These are phyloP conservation scores for Hirtodrosophila cameraria DNA, from an alignment of 2,888 invertebrate species.

Conservation along the genomic window DNA sequence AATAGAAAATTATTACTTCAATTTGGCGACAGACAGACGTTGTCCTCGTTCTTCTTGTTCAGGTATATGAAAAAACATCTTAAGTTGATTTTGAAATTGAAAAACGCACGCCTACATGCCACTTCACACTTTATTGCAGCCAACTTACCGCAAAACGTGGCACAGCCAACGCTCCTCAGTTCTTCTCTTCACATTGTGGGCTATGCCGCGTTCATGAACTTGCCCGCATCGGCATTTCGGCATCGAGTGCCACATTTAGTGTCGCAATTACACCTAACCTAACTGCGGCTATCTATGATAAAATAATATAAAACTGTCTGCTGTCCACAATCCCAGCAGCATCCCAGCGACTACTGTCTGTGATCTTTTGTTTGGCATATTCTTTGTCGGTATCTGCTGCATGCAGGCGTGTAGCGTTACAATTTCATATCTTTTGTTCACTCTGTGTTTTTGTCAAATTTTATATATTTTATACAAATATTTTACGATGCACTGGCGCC, in stretches of 20 bases:
- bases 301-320: slow-evolving; percentile 48
- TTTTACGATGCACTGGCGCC: slow-evolving; percentile 70
- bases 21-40: slow-evolving; percentile 74
- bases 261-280: slow-evolving; percentile 72
- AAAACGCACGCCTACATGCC: slow-evolving; percentile 62
- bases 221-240: slow-evolving; percentile 17
- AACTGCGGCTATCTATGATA: slow-evolving; percentile 27
- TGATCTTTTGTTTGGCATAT: slow-evolving; percentile 20
- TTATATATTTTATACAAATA: slow-evolving; percentile 56
- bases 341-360: slow-evolving; percentile 37
- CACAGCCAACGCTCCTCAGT: neutral
- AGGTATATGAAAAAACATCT: slow-evolving; percentile 50
- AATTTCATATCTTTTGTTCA: slow-evolving; percentile 67
- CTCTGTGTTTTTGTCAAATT: slow-evolving; percentile 33
- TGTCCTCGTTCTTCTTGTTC: slow-evolving; percentile 1
- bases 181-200: slow-evolving; percentile 3
- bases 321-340: slow-evolving; percentile 16
- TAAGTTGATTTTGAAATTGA: slow-evolving; percentile 65
- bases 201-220: slow-evolving; percentile 39
- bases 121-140: slow-evolving; percentile 66
- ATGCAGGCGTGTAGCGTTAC: slow-evolving; percentile 73
- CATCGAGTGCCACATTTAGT: slow-evolving; percentile 40
- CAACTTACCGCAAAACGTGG: slow-evolving; percentile 43
- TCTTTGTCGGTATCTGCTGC: slow-evolving; percentile 59
- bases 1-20: slow-evolving; percentile 75